phyloP scores from a whole-genome alignment of 1,140 invertebrate species.

The Drosophila guanche region DNA sequence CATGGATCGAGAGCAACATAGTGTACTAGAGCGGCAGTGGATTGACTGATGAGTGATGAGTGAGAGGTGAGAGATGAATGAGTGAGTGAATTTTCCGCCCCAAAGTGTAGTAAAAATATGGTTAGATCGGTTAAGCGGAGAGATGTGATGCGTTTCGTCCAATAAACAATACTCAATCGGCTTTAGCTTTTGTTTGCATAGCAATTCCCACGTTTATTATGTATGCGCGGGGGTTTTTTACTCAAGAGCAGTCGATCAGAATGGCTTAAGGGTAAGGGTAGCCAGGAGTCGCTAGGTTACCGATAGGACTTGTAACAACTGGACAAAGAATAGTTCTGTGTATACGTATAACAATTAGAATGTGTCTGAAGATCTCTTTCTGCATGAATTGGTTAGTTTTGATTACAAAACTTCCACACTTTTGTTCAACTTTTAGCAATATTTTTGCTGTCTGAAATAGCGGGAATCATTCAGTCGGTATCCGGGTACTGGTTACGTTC shows the following conservation, averaged over 20 bases:
- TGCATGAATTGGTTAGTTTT: too few species aligned
- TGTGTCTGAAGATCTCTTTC: neutral
- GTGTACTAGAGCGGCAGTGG: slow-evolving; percentile 11
- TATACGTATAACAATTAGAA: neutral
- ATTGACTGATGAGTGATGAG: too few species aligned
- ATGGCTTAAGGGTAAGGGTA: neutral
- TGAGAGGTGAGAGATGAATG: too few species aligned
- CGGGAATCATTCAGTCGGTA: neutral
- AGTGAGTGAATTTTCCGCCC: too few species aligned
- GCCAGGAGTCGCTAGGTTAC: neutral
- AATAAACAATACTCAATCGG: neutral
- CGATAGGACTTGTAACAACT: too few species aligned
- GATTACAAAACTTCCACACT: too few species aligned
- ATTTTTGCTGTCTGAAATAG: neutral
- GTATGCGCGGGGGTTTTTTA: slow-evolving; percentile 8
- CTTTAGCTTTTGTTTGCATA: slow-evolving; percentile 31
- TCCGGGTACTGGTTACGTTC: neutral
- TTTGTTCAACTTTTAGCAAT: too few species aligned
- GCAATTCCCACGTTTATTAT: slow-evolving; percentile 13
- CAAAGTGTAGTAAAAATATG: too few species aligned
- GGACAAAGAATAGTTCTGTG: neutral
- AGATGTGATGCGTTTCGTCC: neutral
- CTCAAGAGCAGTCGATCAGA: slow-evolving; percentile 13
- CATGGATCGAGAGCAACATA: slow-evolving; percentile 57
- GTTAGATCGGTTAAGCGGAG: neutral